A percentile compares a stretch with the other conserved stretches of the same genome.
Evolutionary conservation across 2,113 vertebrate species (phyloP).

Genomic region (Anarrhichthys ocellatus): DNA sequence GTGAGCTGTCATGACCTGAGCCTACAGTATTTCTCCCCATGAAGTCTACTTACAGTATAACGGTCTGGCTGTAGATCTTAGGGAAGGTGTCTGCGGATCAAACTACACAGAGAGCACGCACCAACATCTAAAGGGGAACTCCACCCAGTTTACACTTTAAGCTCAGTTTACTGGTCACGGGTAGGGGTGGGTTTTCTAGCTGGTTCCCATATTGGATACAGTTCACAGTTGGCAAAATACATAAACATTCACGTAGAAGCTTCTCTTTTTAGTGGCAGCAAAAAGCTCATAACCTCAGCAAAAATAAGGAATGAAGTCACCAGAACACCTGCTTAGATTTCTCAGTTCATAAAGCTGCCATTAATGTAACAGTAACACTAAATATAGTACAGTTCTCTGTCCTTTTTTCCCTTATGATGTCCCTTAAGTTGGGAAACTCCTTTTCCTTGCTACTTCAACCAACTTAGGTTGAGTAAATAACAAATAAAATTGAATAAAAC

Average conservation of each 20-base stretch:
- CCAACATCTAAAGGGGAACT: background rate
- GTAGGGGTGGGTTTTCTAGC: background rate
- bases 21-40: conserved; percentile 21
- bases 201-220: background rate
- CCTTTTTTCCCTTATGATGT: background rate
- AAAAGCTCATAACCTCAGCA: background rate
- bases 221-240: background rate
- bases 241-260: background rate
- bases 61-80: conserved; percentile 34
- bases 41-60: conserved; percentile 17
- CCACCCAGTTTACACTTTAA: conserved; percentile 1
- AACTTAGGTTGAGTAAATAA: background rate
- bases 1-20: conserved; percentile 32
- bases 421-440: background rate
- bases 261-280: background rate
- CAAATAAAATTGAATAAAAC: background rate
- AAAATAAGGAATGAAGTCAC: background rate
- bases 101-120: background rate
- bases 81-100: conserved; percentile 1
- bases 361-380: background rate
- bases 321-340: background rate
- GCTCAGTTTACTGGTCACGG: conserved; percentile 3
- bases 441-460: background rate
- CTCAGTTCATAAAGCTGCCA: background rate
- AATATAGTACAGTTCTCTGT: background rate